These are phyloP conservation scores for Cygnus buccinator DNA, from an alignment of 2,113 vertebrate genomes.

Conservation along the genomic window DNA sequence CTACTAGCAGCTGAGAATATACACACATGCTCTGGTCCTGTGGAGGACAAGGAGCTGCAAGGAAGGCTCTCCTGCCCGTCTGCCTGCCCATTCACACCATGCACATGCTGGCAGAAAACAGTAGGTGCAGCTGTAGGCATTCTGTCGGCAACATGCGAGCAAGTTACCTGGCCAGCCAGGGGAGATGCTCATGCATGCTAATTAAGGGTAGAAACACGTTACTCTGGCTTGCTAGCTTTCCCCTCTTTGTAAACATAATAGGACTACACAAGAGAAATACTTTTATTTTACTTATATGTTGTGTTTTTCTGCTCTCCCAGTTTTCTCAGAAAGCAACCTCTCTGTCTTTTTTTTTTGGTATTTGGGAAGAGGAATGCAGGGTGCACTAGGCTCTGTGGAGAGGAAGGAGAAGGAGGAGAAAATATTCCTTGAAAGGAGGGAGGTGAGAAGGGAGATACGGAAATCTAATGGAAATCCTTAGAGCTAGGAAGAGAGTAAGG, in stretches of 20 bases:
- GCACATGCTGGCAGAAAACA: neutral
- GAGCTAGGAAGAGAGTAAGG: neutral
- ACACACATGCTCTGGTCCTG: accelerated
- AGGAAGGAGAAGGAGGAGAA: neutral
- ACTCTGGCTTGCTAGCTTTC: neutral
- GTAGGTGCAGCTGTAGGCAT: neutral
- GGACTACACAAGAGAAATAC: neutral
- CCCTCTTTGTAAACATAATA: neutral
- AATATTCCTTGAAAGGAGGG: neutral
- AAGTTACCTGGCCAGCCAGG: neutral
- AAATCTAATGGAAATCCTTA: neutral
- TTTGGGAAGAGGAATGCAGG: neutral
- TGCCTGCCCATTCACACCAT: neutral
- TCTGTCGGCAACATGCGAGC: neutral
- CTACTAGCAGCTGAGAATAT: neutral
- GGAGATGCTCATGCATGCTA: accelerated
- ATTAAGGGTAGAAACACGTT: accelerated
- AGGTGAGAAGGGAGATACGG: neutral
- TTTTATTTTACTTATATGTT: neutral
- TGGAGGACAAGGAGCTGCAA: neutral
- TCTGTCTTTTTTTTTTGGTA: neutral
- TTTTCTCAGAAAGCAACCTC: neutral
- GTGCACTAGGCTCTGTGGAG: neutral
- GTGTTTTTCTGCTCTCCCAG: accelerated
- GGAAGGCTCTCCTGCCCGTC: neutral